These are phyloP conservation scores for Parauchenoglanis ngamensis DNA, from an alignment of 2,797 vertebrate species.

Conservation along the genomic window DNA sequence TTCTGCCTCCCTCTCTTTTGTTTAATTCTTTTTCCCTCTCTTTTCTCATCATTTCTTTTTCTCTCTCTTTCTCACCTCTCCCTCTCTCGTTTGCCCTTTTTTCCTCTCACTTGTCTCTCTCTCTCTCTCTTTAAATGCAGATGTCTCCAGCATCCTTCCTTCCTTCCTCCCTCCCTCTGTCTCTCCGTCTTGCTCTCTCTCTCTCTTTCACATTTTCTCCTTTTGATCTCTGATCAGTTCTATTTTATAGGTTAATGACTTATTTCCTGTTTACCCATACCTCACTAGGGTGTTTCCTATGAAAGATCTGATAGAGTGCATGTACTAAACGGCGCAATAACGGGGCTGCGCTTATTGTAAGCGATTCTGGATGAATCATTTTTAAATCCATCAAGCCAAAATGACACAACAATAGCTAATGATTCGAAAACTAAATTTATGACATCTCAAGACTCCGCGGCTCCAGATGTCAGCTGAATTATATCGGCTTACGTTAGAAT, in stretches of 20 bases:
- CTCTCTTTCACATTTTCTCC: background rate
- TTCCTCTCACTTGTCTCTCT: background rate
- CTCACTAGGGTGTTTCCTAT: constrained; percentile 15
- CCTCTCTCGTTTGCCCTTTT: background rate
- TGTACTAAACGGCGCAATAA: background rate
- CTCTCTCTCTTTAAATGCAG: background rate
- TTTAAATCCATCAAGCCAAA: constrained; percentile 21
- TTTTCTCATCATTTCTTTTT: background rate
- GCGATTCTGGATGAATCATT: constrained; percentile 20
- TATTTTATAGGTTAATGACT: constrained; percentile 29
- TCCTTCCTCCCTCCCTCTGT: too few species aligned
- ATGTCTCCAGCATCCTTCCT: background rate
- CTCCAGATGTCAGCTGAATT: constrained; percentile 34
- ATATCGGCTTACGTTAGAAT: constrained; percentile 44
- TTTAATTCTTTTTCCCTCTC: too few species aligned
- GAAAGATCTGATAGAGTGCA: constrained; percentile 10
- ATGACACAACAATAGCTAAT: constrained; percentile 28
- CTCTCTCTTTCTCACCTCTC: background rate
- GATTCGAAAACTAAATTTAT: constrained; percentile 32
- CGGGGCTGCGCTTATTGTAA: background rate
- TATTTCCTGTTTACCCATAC: constrained; percentile 26
- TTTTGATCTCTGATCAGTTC: constrained; percentile 28
- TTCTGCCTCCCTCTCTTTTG: background rate
- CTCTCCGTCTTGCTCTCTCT: background rate
- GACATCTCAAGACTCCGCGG: constrained; percentile 6